Percentiles rank a stretch among this genome's conserved stretches.
Conservation (phyloP, 2,113 vertebrate species). For the Psittacara wagleri region DNA sequence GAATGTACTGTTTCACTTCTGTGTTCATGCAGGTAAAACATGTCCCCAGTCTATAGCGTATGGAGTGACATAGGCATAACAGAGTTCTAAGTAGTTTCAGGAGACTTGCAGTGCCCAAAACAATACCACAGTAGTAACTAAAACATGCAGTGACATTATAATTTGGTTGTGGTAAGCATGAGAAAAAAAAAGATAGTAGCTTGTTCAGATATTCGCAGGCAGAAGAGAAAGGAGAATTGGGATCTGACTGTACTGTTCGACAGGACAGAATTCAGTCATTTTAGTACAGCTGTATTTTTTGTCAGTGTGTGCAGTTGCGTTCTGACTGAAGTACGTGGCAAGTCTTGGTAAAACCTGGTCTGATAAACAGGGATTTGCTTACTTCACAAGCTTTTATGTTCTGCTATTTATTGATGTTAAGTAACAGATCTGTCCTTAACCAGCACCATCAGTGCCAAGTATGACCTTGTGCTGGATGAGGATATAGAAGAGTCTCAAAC, state of each 20-base stretch:
- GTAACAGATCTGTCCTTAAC: conserved; percentile 72
- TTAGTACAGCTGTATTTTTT: neutral
- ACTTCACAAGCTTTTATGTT: neutral
- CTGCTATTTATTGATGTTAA: neutral
- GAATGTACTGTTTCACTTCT: neutral
- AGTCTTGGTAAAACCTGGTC: neutral
- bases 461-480: conserved; percentile 88
- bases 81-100: neutral
- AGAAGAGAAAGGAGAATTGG: neutral
- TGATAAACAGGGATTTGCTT: neutral
- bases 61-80: neutral
- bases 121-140: neutral
- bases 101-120: neutral
- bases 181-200: neutral
- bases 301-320: fast-evolving
- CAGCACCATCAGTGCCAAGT: conserved; percentile 78
- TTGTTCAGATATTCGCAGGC: neutral
- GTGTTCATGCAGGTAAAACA: neutral
- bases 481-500: conserved; percentile 75
- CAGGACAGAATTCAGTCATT: neutral
- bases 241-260: neutral
- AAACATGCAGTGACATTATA: neutral
- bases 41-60: neutral
- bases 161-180: neutral
- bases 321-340: neutral